Base-by-base conservation (phyloP, 2,797 vertebrate genomes). In the Peromyscus melanophrys region DNA sequence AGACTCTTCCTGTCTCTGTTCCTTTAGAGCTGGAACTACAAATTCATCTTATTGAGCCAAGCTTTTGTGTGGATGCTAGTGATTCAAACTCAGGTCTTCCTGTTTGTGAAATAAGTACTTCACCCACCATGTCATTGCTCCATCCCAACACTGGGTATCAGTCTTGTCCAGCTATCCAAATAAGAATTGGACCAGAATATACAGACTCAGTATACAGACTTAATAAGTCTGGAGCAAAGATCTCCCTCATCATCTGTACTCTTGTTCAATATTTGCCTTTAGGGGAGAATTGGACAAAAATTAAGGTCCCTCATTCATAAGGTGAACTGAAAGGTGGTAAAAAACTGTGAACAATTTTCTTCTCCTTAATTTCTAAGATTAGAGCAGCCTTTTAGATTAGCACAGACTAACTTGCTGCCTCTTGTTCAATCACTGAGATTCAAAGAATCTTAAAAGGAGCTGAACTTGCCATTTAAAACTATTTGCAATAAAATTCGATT, bases 401-500 rank as follows among this genome's bases (percentile, higher is more conserved):
- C 69, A 65, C 55, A 82, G 89, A 34, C 29, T 52, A 65, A 90
- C 19, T 93, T 73, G 29, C 52, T 92, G 17, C 63, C 43, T 95
- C 77, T 77, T 89, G 86, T 90, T 96, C 71, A 97, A 80, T 94
- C 92, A 78, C 37, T 61, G 75, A 95, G 94, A 97, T 88, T 96
- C 49, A 16, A 31, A 93, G 90, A 91, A 52, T 17, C 9, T 19
- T 7, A 87, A 94, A 97, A 97, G 95, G 84, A 97, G 93, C 43
- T n/a, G 69, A 94, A 96, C 77, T 92, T 55, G 82, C 8, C 63
- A 82, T 93, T 98, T 96, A 95, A 52, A 97, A 89, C 92, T 95
- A 94, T 2, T 97, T 71, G 65, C 95, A 98, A 69, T 96, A 97
- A 95, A 97, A 97, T 83, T n/a, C 2, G 0, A 94, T 88, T 97